phyloP scores from a whole-genome alignment of 2,888 invertebrate genomes.

The Allolobophora icterica region DNA sequence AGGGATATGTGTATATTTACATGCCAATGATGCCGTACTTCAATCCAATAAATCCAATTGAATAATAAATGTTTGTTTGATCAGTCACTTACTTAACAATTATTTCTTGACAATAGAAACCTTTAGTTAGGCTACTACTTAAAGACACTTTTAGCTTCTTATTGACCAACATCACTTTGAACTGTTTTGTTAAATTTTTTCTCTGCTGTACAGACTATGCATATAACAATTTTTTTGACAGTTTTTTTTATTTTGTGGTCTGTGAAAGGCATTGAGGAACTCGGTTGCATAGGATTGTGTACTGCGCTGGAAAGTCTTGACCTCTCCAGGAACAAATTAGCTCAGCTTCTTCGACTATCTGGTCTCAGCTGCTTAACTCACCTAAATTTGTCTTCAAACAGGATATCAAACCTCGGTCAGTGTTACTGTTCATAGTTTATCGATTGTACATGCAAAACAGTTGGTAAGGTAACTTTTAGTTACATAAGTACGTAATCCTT shows the following conservation, averaged over 20 bases:
- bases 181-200: not conserved
- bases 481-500: too few relatives aligned
- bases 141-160: not conserved
- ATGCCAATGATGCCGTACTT: too few relatives aligned
- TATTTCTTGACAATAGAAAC: not conserved
- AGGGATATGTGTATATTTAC: too few relatives aligned
- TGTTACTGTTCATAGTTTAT: not conserved
- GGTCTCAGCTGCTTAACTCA: conserved; percentile 22
- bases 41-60: too few relatives aligned
- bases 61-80: not conserved
- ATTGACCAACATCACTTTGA: not conserved
- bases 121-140: not conserved
- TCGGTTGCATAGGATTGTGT: conserved; percentile 4
- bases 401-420: conserved; percentile 21
- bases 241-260: not conserved
- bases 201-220: not conserved
- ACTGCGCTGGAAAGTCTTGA: not conserved
- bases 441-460: not conserved
- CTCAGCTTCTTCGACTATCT: not conserved
- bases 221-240: not conserved
- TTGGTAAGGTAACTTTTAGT: too few relatives aligned
- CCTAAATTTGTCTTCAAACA: conserved; percentile 20
- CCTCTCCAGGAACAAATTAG: not conserved
- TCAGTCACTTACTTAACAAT: not conserved
- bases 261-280: not conserved